Base-by-base conservation (phyloP, 2,797 vertebrate species). In the Myotis myotis region DNA sequence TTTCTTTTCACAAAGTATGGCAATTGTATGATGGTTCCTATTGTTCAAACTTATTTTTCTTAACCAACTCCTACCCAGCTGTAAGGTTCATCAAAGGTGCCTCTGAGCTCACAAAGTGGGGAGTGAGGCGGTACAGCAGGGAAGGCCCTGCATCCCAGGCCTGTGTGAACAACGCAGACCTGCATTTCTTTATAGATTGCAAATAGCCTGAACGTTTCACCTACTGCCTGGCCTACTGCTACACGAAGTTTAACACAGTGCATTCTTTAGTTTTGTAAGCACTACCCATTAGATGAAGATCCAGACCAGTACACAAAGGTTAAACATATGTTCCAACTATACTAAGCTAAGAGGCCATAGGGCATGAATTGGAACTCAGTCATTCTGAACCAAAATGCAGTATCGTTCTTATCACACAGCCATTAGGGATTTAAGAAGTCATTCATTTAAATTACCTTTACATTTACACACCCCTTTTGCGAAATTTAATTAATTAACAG, bases 111-210 rank as follows among this genome's bases (percentile, higher is more conserved):
- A 23, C 2, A 0, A 8, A 8, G 2, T 2, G 72, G 64, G 36
- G 2, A 8, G 2, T 19, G 4, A 76, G 2, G 2, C 47, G 19
- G 6, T 20, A 25, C 17, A 19, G 23, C 3, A 36, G 28, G 2
- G 10, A 55, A n/a, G 2, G 0, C 9, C 33, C 11, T 23, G 4
- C 1, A 10, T 9, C 8, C 36, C 19, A 16, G 16, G 4, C 1
- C 6, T 20, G 41, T 38, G 76, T 20, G 15, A 49, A 20, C 19
- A 68, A 5, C 9, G 0, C 7, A 76, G 38, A 10, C 57, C 6
- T 76, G 60, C 11, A 16, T n/a, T 41, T 38, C 38, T 28, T n/a
- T 12, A 41, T 23, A 9, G 2, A 3, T 11, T 41, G 13, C 3
- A 82, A 89, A 53, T 60, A 13, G 9, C 68, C 30, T 79, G 19